Percentiles rank a stretch among this genome's conserved stretches.
Evolutionary conservation across 2,113 vertebrate species (phyloP).

Genomic region (Toxotes jaculatrix): DNA sequence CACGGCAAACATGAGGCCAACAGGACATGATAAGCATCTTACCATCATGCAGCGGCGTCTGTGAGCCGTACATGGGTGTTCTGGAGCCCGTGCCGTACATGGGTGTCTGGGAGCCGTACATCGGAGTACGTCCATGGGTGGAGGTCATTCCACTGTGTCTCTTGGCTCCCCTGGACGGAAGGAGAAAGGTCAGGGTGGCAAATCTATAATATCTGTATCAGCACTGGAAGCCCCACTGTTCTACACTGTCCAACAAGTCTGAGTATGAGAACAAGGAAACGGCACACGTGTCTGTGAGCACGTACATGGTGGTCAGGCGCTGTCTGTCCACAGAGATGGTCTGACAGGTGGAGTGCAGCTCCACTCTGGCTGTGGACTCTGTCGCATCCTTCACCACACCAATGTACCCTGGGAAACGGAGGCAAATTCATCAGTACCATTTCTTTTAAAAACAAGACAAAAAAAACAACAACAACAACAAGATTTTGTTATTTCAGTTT

Average conservation of each 20-base stretch:
- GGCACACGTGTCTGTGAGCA: not conserved
- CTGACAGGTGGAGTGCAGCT: slow-evolving; percentile 96
- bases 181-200: no score
- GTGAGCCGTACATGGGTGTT: slow-evolving; percentile 95
- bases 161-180: slow-evolving; percentile 85
- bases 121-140: slow-evolving; percentile 89
- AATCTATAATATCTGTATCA: no score
- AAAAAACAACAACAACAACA: no score
- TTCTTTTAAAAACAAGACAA: no score
- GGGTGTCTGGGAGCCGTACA: slow-evolving; percentile 95
- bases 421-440: not conserved
- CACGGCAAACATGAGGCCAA: no score
- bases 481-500: no score
- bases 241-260: no score
- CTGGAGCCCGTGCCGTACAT: slow-evolving; percentile 94
- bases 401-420: slow-evolving; percentile 88
- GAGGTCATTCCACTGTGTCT: slow-evolving; percentile 89
- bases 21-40: slow-evolving; percentile 45
- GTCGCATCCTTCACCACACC: slow-evolving; percentile 96
- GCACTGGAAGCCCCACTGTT: no score
- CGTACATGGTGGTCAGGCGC: slow-evolving; percentile 91
- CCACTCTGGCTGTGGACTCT: slow-evolving; percentile 92
- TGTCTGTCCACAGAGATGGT: slow-evolving; percentile 97
- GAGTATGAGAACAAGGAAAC: no score
- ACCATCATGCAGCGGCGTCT: slow-evolving; percentile 95